Evolutionary conservation across 2,888 invertebrate genomes (phyloP).

Genomic region (Agonopterix alstromeriana): DNA sequence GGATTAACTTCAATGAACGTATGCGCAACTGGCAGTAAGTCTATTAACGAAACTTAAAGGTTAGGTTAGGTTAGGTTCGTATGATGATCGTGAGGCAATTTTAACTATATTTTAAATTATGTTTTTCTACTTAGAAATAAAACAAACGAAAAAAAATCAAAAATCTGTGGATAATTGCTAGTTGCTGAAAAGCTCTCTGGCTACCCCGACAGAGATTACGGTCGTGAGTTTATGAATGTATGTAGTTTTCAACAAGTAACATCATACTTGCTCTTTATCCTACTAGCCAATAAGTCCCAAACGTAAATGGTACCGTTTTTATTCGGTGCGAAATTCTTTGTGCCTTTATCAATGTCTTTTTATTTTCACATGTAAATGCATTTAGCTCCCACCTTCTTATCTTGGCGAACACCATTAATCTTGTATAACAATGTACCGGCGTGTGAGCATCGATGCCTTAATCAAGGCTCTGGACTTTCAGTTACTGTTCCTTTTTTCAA

Average conservation of each 20-base stretch:
- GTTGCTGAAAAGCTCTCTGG: too few species aligned
- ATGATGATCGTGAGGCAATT: too few species aligned
- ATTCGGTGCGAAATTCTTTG: slow-evolving; percentile 58
- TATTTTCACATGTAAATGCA: slow-evolving; percentile 75
- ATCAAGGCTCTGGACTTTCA: slow-evolving; percentile 44
- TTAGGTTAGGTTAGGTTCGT: too few species aligned
- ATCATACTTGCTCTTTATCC: slow-evolving; percentile 1
- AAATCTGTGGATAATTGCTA: too few species aligned
- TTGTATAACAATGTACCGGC: slow-evolving; percentile 70
- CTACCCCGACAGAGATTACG: too few species aligned
- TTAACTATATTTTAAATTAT: too few species aligned
- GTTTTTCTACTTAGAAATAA: too few species aligned
- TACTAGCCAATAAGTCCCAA: slow-evolving; percentile 20
- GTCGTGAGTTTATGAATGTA: too few species aligned
- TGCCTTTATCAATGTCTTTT: slow-evolving; percentile 65
- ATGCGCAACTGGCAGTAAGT: too few species aligned
- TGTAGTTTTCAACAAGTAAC: neutral
- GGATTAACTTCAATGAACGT: too few species aligned
- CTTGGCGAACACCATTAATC: slow-evolving; percentile 69
- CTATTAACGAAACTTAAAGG: too few species aligned
- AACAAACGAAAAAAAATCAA: too few species aligned
- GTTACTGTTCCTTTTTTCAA: slow-evolving; percentile 1
- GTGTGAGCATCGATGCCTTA: slow-evolving; percentile 61
- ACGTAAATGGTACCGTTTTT: slow-evolving; percentile 39
- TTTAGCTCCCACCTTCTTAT: slow-evolving; percentile 72